These are phyloP conservation scores for Sebastes trivittatus DNA, from an alignment of 2,797 vertebrate species.

Conservation along the genomic window DNA sequence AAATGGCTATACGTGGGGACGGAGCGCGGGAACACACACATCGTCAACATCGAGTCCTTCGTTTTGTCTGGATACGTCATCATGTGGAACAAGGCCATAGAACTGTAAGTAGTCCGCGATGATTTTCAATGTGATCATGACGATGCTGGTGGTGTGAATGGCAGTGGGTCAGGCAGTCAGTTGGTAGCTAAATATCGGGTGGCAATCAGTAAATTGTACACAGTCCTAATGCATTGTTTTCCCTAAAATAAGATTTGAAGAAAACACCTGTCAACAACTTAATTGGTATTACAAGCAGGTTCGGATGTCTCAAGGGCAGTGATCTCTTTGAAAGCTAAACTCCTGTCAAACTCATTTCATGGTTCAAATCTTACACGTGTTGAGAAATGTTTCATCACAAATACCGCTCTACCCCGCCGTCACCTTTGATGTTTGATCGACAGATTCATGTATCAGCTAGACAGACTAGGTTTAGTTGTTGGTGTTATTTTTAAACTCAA, in stretches of 20 bases:
- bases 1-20: conserved; percentile 99
- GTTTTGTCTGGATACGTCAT: conserved; percentile 98
- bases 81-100: conserved; percentile 99
- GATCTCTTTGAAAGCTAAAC: not conserved
- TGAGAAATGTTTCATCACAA: not conserved
- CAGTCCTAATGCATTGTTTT: not conserved
- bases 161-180: not conserved
- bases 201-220: not conserved
- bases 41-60: conserved; percentile 99
- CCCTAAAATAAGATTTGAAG: not conserved
- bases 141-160: not conserved
- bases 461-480: not conserved
- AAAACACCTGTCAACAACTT: not conserved
- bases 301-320: not conserved
- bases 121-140: not conserved
- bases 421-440: not conserved
- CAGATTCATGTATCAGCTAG: not conserved
- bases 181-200: not conserved
- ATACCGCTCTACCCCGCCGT: not conserved
- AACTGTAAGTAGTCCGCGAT: conserved; percentile 87
- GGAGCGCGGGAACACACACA: conserved; percentile 96
- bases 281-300: not conserved
- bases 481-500: not conserved
- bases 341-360: not conserved
- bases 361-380: not conserved